Evolutionary conservation across 2,888 invertebrate genomes (phyloP), one percentile per base, ranked within the genome.

Genomic region (Mesodorylaimus sp.): DNA sequence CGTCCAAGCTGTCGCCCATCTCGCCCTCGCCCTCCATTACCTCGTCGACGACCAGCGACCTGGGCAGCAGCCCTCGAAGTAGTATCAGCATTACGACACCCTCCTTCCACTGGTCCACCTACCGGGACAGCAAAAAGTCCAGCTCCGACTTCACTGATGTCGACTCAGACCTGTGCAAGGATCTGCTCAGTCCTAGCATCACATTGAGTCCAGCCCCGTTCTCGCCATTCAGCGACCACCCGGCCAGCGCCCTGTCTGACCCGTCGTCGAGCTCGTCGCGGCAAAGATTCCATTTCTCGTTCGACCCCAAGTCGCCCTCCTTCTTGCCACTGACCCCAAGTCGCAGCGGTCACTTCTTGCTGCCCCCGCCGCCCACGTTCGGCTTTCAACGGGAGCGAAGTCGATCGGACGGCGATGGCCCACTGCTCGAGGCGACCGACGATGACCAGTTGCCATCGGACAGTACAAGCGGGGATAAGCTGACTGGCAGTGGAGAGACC

Each of bases 31-130:
- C 65, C 50, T 59, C 64, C 3, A n/a, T n/a, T n/a, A n/a, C n/a
- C n/a, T n/a, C n/a, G n/a, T n/a, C n/a, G n/a, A n/a, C 64, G 3
- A 64, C 64, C 10, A 58, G 58, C 16, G 64, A 64, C 46, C 54
- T 64, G 25, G 64, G 64, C 28, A 59, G 59, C 28, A 55, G 55
- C 29, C 64, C 64, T 16, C 42, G 51, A 3, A 29, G 29, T 32
- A 36, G 36, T 27, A 48, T 51, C 42, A 39, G 41, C 41, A 21
- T 21, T 21, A 39, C 21, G 16, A 39, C 41, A n/a, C 16, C 28
- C 13, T 7, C 16, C 19, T 25, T 27, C n/a, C n/a, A 29, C 5
- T 46, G 47, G 47, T n/a, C 39, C 5, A 21, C 10, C 7, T 48
- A 32, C 23, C 32, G 51, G 13, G 39, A 51, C 25, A 44, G 42